Evolutionary conservation across 2,113 vertebrate genomes (phyloP).

Genomic region (Callithrix jacchus): DNA sequence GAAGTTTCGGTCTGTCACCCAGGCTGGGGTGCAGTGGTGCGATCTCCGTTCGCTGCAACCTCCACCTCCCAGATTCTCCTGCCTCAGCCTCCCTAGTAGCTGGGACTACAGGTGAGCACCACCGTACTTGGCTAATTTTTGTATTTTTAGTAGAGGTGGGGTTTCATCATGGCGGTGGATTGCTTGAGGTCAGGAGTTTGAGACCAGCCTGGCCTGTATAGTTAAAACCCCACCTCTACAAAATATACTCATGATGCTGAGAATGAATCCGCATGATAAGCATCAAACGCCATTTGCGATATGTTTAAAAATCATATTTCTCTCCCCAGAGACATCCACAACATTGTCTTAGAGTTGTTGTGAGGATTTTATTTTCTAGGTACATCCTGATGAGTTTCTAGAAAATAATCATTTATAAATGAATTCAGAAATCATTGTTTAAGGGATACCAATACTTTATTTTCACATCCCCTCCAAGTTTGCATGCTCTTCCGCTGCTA

Average conservation of each 20-base stretch:
- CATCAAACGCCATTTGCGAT: not conserved
- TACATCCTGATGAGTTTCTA: not conserved
- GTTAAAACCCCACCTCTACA: no score
- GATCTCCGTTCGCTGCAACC: no score
- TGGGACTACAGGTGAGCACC: no score
- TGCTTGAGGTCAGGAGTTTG: no score
- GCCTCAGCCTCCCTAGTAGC: no score
- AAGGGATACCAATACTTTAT: not conserved
- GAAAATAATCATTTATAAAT: not conserved
- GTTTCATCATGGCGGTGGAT: no score
- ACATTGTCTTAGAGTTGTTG: not conserved
- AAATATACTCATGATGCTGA: not conserved
- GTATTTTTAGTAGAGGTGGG: no score
- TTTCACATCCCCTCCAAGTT: not conserved
- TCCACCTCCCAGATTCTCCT: no score
- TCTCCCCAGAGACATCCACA: not conserved
- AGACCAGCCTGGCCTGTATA: no score
- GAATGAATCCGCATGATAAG: not conserved
- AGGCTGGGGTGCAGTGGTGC: no score
- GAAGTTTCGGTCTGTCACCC: no score
- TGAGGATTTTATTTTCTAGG: slow-evolving; percentile 28
- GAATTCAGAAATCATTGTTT: not conserved
- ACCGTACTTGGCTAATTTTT: no score
- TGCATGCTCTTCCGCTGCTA: not conserved
- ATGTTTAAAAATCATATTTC: not conserved